A percentile compares a stretch with the other conserved stretches of the same genome.
Conservation (phyloP, 2,888 invertebrate genomes). For the Theristus sp. region DNA sequence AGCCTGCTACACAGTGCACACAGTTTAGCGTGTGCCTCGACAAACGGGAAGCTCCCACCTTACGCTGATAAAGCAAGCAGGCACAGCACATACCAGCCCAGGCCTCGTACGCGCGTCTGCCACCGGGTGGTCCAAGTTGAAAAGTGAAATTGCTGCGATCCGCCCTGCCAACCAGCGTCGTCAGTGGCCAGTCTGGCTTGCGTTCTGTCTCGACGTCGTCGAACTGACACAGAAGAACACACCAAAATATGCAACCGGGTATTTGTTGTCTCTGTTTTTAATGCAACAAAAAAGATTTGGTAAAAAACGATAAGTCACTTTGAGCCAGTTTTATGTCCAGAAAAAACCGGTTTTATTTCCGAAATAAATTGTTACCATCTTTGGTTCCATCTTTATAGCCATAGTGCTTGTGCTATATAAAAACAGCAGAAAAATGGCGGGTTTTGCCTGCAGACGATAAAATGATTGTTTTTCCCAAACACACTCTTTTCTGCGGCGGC, state of each 20-base stretch:
- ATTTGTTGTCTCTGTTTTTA: too few species aligned
- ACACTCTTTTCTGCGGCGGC: conserved; percentile 15
- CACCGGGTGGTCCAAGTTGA: conserved; percentile 64
- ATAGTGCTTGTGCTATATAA: too few species aligned
- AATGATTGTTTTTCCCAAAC: background rate
- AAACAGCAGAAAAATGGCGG: too few species aligned
- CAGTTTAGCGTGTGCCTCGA: too few species aligned
- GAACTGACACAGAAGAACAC: conserved; percentile 9
- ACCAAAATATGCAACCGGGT: too few species aligned
- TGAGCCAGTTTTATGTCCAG: too few species aligned
- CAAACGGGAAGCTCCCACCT: too few species aligned
- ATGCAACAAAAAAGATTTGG: too few species aligned
- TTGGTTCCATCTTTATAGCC: too few species aligned
- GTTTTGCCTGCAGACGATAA: background rate
- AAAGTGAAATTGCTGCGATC: conserved; percentile 50
- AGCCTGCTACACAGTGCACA: background rate
- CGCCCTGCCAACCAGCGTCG: conserved; percentile 16
- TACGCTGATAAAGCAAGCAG: conserved; percentile 3
- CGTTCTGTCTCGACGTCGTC: conserved; percentile 8
- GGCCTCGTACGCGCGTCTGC: conserved; percentile 54
- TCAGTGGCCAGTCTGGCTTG: conserved; percentile 14
- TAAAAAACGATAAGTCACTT: too few species aligned
- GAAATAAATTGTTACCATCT: too few species aligned
- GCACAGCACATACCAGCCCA: conserved; percentile 40
- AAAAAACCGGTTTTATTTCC: too few species aligned